phyloP scores from a whole-genome alignment of 2,888 invertebrate genomes.

The Onchidella celtica region DNA sequence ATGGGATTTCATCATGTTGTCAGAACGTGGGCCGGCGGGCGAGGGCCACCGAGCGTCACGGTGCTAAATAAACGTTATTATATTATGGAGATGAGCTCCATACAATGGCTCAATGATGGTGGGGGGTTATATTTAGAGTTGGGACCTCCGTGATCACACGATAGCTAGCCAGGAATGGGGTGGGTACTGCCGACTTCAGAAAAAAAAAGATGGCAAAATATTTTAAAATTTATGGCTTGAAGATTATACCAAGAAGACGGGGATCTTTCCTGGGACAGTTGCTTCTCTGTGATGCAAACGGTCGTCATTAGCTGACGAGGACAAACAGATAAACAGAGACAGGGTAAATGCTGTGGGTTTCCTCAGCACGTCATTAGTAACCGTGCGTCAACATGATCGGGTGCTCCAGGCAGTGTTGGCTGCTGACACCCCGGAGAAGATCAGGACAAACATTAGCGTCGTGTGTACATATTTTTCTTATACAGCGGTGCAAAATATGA shows the following conservation, averaged over 20 bases:
- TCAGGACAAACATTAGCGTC: conserved; percentile 10
- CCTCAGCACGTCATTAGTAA: conserved; percentile 23
- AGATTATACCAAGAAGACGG: neutral
- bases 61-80: conserved; percentile 19
- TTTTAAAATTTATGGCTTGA: no score
- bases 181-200: neutral
- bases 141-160: no score
- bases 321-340: conserved; percentile 9
- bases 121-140: neutral
- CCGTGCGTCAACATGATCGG: conserved; percentile 12
- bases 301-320: conserved; percentile 13
- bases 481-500: conserved; percentile 18
- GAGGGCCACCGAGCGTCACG: neutral
- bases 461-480: conserved; percentile 35
- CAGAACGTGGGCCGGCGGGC: conserved; percentile 16
- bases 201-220: neutral
- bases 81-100: neutral
- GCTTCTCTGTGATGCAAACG: conserved; percentile 8
- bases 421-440: neutral
- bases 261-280: neutral
- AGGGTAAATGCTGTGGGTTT: neutral
- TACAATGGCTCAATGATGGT: neutral
- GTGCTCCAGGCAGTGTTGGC: neutral
- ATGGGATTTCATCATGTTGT: neutral
- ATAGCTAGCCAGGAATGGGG: neutral